phyloP scores from a whole-genome alignment of 2,113 vertebrate species.

The Corynorhinus townsendii region DNA sequence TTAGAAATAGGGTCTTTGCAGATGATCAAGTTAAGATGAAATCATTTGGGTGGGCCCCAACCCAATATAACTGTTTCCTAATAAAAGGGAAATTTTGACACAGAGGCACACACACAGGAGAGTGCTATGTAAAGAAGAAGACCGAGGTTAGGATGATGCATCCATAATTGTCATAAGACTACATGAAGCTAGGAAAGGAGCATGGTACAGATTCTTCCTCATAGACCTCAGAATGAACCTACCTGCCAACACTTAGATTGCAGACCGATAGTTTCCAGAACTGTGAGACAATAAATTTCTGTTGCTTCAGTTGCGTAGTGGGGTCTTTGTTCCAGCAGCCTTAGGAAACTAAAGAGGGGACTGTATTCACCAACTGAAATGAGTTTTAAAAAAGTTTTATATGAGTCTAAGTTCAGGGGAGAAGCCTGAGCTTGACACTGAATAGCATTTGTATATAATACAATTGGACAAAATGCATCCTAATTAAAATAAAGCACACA shows the following conservation, averaged over 20 bases:
- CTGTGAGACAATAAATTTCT: neutral
- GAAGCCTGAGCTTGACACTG: neutral
- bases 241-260: neutral
- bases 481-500: neutral
- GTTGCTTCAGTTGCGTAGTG: neutral
- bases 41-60: neutral
- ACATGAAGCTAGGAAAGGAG: neutral
- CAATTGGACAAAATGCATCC: neutral
- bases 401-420: neutral
- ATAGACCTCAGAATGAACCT: neutral
- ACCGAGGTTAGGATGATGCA: neutral
- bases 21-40: neutral
- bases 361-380: neutral
- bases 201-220: neutral
- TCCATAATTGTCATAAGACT: neutral
- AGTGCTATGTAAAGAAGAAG: neutral
- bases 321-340: neutral
- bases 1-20: neutral
- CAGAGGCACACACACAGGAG: neutral
- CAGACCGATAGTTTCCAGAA: neutral
- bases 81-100: neutral
- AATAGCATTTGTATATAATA: neutral
- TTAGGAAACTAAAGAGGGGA: neutral
- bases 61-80: neutral
- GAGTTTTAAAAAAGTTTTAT: neutral